Evolutionary conservation across 2,888 invertebrate genomes (phyloP).

Genomic region (Agonopterix heracliana): DNA sequence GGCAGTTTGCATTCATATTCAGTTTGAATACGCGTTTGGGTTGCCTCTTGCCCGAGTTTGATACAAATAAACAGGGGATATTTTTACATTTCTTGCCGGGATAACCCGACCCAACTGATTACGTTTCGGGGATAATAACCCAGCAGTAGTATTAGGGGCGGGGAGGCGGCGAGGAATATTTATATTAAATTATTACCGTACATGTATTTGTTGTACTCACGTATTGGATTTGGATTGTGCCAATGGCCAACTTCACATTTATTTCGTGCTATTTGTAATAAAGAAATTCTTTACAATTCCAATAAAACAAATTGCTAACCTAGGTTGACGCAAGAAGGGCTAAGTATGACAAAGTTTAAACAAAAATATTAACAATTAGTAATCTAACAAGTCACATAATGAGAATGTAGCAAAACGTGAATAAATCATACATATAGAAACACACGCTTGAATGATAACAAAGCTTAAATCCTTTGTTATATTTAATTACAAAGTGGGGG

Average conservation of each 20-base stretch:
- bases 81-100: slow-evolving; percentile 70
- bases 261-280: no score
- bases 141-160: slow-evolving; percentile 43
- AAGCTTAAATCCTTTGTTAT: slow-evolving; percentile 33
- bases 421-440: not conserved
- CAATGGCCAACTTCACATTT: no score
- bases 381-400: not conserved
- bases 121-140: slow-evolving; percentile 68
- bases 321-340: no score
- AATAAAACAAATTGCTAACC: not conserved
- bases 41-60: slow-evolving; percentile 68
- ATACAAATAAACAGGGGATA: slow-evolving; percentile 76
- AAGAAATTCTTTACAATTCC: no score
- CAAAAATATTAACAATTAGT: no score
- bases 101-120: slow-evolving; percentile 74
- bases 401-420: not conserved
- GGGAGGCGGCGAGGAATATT: slow-evolving; percentile 55
- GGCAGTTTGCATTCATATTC: slow-evolving; percentile 77
- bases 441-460: not conserved
- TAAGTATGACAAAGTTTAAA: not conserved
- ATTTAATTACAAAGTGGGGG: slow-evolving; percentile 51
- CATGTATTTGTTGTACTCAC: slow-evolving; percentile 6
- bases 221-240: not conserved
- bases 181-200: slow-evolving; percentile 46
- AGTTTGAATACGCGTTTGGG: slow-evolving; percentile 73